A percentile compares a stretch with the other conserved stretches of the same genome.
Evolutionary conservation across 1,140 invertebrate genomes (phyloP).

Genomic region (Schlechtendalia chinensis): DNA sequence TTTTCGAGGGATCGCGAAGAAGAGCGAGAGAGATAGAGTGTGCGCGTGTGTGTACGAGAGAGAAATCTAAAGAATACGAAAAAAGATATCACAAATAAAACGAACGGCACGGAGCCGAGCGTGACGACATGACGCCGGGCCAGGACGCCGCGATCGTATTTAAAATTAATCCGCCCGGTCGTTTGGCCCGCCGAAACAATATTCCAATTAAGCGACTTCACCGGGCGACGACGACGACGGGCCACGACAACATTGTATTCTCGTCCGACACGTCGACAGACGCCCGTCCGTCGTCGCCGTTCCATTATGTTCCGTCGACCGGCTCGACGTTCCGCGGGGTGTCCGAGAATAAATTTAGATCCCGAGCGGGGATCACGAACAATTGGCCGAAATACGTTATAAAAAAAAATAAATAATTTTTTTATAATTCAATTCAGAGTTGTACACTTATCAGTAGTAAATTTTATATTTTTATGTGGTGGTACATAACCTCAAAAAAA

Average conservation of each 20-base stretch:
- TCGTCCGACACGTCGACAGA: slow-evolving; percentile 12
- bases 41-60: too few relatives aligned
- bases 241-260: not conserved
- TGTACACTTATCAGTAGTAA: too few relatives aligned
- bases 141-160: not conserved
- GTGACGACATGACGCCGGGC: not conserved
- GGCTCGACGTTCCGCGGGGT: not conserved
- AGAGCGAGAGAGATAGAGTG: too few relatives aligned
- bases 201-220: slow-evolving; percentile 34
- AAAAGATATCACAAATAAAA: not conserved
- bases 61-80: too few relatives aligned
- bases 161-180: slow-evolving; percentile 29
- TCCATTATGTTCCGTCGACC: slow-evolving; percentile 2
- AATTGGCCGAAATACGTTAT: too few relatives aligned
- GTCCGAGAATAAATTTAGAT: not conserved
- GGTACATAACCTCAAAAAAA: too few relatives aligned
- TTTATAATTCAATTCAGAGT: too few relatives aligned
- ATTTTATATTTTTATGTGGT: too few relatives aligned
- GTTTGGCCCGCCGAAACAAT: not conserved
- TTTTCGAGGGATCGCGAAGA: not conserved
- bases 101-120: not conserved
- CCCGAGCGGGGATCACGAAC: too few relatives aligned
- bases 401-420: too few relatives aligned
- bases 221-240: not conserved
- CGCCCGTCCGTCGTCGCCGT: not conserved